Evolutionary conservation across 2,888 invertebrate species (phyloP), one percentile per base, ranked within the genome.

Genomic region (Oegoconia quadripuncta): DNA sequence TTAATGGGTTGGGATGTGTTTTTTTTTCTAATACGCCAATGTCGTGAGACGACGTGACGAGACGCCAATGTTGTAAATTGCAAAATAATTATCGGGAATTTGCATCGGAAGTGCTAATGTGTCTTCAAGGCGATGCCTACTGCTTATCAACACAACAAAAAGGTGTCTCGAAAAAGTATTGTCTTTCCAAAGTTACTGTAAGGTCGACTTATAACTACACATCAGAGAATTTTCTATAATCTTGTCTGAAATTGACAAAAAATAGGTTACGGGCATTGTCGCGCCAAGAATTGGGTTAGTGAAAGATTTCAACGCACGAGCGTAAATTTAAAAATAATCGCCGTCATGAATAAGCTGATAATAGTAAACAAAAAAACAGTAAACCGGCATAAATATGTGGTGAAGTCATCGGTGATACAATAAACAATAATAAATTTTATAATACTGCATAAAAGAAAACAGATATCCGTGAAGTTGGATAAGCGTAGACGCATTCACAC

Each of bases 41-140:
- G 59, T 60, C 64, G 66, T 53, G 55, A 50, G 49, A 59, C 61
- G 55, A 63, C 48, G 53, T 49, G 53, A 45, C 25, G 27, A n/a
- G 50, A 52, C 54, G 51, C 46, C 48, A 55, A 54, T 78, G 70
- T 79, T 79, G 80, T 78, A 78, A 81, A 80, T 81, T 80, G 70
- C 64, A 58, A 75, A 75, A 71, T 74, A 74, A 78, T 78, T 75
- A 76, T 73, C 68, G 60, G 61, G 52, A 59, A 63, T 71, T 64
- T 64, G 54, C 60, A 64, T 59, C 52, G 18, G 53, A 48, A 51
- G 48, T 46, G 52, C 50, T 62, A 63, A 63, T 58, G 41, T 53
- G 58, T 61, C 45, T 36, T 48, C 59, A 56, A 58, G 59, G 61
- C 52, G 43, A 48, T 30, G 39, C 39, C 20, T 20, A 37, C 33